Evolutionary conservation across 2,797 vertebrate species (phyloP).

Genomic region (Spheniscus humboldti): DNA sequence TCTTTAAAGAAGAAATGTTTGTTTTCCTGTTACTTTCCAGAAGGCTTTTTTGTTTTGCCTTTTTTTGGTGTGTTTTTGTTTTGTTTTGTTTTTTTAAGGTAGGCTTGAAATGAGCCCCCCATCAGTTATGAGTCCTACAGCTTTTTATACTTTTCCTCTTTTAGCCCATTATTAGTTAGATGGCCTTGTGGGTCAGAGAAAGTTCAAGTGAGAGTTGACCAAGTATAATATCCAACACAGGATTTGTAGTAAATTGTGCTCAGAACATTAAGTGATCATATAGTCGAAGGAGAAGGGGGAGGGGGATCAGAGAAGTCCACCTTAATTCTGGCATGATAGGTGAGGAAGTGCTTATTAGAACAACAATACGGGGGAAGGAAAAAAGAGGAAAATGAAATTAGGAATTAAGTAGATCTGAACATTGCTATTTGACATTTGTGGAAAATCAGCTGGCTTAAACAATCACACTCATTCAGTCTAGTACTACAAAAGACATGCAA

Average conservation of each 20-base stretch:
- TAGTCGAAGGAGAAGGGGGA: not conserved
- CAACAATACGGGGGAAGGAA: not conserved
- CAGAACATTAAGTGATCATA: not conserved
- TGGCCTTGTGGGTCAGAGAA: not conserved
- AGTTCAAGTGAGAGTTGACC: not conserved
- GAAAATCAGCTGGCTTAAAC: not conserved
- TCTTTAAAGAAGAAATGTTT: not conserved
- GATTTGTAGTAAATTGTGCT: not conserved
- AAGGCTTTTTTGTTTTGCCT: no score
- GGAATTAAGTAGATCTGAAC: not conserved
- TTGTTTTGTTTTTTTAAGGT: not conserved
- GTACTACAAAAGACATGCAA: not conserved
- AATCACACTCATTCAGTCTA: not conserved
- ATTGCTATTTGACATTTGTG: not conserved
- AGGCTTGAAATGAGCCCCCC: not conserved
- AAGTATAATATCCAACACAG: not conserved
- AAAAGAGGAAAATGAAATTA: not conserved
- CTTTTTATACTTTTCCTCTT: not conserved
- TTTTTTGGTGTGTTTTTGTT: no score
- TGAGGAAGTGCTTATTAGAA: not conserved
- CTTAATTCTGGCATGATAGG: not conserved
- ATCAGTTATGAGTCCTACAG: not conserved
- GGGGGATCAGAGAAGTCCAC: not conserved
- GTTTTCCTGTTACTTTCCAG: not conserved
- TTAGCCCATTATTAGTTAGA: not conserved